Percentiles rank a stretch among this genome's conserved stretches.
phyloP scores from a whole-genome alignment of 2,113 vertebrate genomes.

The Poeciliopsis turrubarensis region DNA sequence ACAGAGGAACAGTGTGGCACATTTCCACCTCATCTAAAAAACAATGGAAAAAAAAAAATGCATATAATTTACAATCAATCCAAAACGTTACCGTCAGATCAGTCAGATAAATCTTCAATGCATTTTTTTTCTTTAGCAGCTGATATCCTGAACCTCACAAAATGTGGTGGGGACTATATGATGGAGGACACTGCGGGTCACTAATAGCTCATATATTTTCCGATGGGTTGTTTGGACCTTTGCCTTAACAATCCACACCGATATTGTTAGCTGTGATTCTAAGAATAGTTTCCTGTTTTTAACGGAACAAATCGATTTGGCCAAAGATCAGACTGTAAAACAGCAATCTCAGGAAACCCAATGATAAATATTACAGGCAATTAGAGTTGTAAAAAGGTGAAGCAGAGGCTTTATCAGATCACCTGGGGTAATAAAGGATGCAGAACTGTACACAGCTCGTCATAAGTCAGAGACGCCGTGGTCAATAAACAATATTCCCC shows the following conservation, averaged over 20 bases:
- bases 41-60: too few species aligned
- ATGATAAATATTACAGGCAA: neutral
- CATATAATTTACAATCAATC: neutral
- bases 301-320: neutral
- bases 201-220: too few species aligned
- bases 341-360: neutral
- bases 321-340: neutral
- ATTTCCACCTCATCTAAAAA: neutral
- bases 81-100: neutral
- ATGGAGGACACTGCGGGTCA: too few species aligned
- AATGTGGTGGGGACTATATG: too few species aligned
- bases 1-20: neutral
- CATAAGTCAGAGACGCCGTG: neutral
- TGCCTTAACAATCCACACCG: too few species aligned
- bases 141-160: too few species aligned
- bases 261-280: neutral
- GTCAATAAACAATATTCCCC: neutral
- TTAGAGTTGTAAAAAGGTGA: slow-evolving; percentile 1
- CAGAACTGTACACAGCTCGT: neutral
- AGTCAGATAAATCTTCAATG: neutral
- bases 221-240: too few species aligned
- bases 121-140: neutral
- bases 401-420: neutral
- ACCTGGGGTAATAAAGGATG: neutral
- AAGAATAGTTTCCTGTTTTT: neutral